Conservation (phyloP, 2,888 invertebrate genomes). For the Clunio marinus region DNA sequence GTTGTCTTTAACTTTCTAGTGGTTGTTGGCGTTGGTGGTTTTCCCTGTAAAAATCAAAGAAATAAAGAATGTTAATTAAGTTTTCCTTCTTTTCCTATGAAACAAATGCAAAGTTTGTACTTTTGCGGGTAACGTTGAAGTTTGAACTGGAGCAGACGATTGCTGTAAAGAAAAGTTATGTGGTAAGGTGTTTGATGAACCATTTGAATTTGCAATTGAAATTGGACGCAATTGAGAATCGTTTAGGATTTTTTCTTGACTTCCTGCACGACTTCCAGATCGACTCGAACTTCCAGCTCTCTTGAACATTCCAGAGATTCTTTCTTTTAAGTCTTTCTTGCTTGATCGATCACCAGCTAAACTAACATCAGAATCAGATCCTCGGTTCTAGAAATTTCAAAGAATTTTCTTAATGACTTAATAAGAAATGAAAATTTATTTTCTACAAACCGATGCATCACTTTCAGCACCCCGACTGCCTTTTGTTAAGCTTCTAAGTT, state of each 20-base stretch:
- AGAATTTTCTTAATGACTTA: background rate
- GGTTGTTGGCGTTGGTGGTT: conserved; percentile 18
- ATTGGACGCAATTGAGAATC: conserved; percentile 54
- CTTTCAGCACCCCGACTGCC: conserved; percentile 57
- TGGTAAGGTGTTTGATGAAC: conserved; percentile 17
- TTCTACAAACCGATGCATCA: conserved; percentile 48
- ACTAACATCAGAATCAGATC: conserved; percentile 69
- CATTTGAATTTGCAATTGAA: conserved; percentile 48
- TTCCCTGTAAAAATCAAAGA: conserved; percentile 10
- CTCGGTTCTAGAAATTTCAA: conserved; percentile 53
- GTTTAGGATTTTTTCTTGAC: conserved; percentile 49
- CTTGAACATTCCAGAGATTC: conserved; percentile 78
- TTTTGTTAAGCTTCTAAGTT: conserved; percentile 78
- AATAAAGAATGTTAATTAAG: background rate
- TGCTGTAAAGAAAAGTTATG: conserved; percentile 5
- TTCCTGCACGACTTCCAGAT: conserved; percentile 62
- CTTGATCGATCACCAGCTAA: conserved; percentile 61
- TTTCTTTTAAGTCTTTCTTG: conserved; percentile 73
- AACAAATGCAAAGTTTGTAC: too few species aligned
- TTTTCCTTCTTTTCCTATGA: too few species aligned
- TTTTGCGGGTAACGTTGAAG: background rate
- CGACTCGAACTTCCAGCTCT: conserved; percentile 62
- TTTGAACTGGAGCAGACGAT: too few species aligned
- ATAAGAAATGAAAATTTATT: background rate
- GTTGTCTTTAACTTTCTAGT: background rate